Evolutionary conservation across 2,113 vertebrate species (phyloP).

Genomic region (Alethe diademata): DNA sequence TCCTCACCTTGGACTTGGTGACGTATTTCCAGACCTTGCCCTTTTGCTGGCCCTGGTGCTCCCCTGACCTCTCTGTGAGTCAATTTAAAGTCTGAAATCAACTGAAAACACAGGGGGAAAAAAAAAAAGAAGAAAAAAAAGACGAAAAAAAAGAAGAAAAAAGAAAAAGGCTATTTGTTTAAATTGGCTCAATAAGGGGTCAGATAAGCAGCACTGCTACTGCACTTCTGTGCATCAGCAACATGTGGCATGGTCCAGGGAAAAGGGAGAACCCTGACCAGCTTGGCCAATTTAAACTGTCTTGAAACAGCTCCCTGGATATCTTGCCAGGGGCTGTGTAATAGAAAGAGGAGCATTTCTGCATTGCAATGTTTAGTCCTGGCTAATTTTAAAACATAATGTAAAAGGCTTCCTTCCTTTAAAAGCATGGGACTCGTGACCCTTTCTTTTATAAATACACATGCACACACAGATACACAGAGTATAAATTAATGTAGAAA

Average conservation of each 20-base stretch:
- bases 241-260: not conserved
- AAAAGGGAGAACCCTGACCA: not conserved
- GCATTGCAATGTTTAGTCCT: not conserved
- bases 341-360: not conserved
- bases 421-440: not conserved
- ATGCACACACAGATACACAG: not conserved
- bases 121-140: no score
- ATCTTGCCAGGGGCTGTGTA: not conserved
- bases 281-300: not conserved
- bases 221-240: not conserved
- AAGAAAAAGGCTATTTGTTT: not conserved
- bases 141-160: no score
- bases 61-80: not conserved
- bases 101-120: not conserved
- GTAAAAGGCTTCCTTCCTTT: not conserved
- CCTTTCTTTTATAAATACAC: not conserved
- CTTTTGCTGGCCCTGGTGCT: not conserved
- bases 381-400: not conserved
- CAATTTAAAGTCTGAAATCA: not conserved
- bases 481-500: not conserved
- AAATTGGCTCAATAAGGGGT: not conserved
- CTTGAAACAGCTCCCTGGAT: not conserved
- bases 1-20: constrained; percentile 15
- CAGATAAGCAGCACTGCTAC: not conserved
- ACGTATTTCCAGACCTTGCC: not conserved